Base-by-base conservation (phyloP, 1,140 invertebrate species). In the Drosophila miranda region DNA sequence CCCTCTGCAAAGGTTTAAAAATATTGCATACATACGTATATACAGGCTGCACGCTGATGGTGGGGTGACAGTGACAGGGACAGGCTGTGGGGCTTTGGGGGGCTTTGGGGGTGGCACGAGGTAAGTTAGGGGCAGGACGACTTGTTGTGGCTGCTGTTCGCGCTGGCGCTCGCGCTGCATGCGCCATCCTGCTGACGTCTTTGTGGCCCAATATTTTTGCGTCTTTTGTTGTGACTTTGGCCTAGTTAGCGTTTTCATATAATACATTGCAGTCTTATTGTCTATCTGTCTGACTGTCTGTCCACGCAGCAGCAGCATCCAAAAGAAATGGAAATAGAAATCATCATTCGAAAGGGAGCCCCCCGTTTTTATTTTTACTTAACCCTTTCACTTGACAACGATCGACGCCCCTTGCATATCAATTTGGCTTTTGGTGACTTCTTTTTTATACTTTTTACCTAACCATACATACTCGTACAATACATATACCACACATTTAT, bases 151-250 rank as follows among this genome's bases (percentile, higher is more conserved):
- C 64, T 50, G 51, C 43, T 68, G 63, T 26, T 21, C 23, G 23
- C 23, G 50, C 38, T 41, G 14, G 14, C 23, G 34, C 57, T 28
- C 3, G 34, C n/a, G 21, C 42, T 78, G 61, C 54, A 52, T 80
- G 42, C 28, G 50, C 41, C 56, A 71, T 81, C 63, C 77, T 86
- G 78, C 74, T 86, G 81, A 86, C 81, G 81, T 86, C 82, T 70
- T 86, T 87, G 34, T 38, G 68, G 54, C 61, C 63, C 55, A 45
- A 70, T 75, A 69, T 54, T 74, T 61, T 75, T 70, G 54, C 80
- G 54, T 78, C 77, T 81, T 60, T 77, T 74, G 43, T 64, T 76
- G 66, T 70, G 74, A 76, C 74, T 76, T 76, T 76, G 72, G 74
- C 74, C 74, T 63, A 76, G 73, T 76, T 76, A 74, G 49, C 68